Base-by-base conservation (phyloP, 2,113 vertebrate genomes). In the Lathamus discolor region DNA sequence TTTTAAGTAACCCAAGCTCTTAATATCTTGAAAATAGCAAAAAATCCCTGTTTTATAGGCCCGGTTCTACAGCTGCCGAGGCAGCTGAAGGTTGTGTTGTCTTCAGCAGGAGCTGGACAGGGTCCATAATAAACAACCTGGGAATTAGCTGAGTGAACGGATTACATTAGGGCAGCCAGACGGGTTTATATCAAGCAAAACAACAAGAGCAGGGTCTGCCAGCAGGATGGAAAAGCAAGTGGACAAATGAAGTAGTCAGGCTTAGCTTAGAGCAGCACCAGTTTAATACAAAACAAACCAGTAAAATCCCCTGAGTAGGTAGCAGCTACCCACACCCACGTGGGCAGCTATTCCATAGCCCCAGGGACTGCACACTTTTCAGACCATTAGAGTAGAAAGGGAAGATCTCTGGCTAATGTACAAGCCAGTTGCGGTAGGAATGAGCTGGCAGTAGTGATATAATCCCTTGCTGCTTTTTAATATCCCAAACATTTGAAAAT, bases 311-410 rank as follows among this genome's bases (percentile, higher is more conserved):
- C 73, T 61, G 61, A 17, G 19, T 3, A 59, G 37, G 28, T 1
- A 46, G 66, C 43, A 92, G 64, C 48, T 49, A 59, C 80, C 20
- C 70, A 48, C 27, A 20, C 2, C 37, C 33, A 17, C 0, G 11
- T 5, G 0, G 0, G 74, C 74, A 83, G 74, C 39, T 61, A 15
- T 29, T 61, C 76, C 0, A 0, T 27, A 69, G 85, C 9, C n/a
- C 49, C 43, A 29, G 29, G 61, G 39, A 52, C 44, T 63, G 46
- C n/a, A 33, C 59, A 3, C 20, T 86, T 79, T 24, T 7, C 76
- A 79, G 68, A 33, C 7, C 22, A 7, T 8, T 2, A 25, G 15
- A 31, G 51, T 2, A 76, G 93, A 55, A 51, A 82, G 28, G 29
- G 80, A 57, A 82, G 52, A 44, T 13, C 48, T 43, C 61, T 86